Percentiles rank a stretch among this genome's conserved stretches.
phyloP scores from a whole-genome alignment of 1,140 invertebrate genomes.

The Drosophila ohnishii region DNA sequence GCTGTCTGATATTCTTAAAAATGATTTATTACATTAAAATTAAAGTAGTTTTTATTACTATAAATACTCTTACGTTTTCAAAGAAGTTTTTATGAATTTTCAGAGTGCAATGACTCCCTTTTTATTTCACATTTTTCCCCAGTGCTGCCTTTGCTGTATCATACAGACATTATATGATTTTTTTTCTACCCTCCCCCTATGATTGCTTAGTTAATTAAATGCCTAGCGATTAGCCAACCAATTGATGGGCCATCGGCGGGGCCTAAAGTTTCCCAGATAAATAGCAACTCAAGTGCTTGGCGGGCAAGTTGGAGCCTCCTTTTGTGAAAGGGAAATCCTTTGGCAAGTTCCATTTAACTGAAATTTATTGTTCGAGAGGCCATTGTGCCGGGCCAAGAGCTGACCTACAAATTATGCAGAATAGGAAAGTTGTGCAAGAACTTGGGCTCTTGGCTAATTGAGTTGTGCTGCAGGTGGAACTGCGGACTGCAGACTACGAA shows the following conservation, averaged over 20 bases:
- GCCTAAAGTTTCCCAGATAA: conserved; percentile 17
- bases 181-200: not conserved
- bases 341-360: conserved; percentile 61
- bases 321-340: conserved; percentile 26
- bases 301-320: not conserved
- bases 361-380: conserved; percentile 60
- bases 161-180: not conserved
- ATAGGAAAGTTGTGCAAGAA: conserved; percentile 55
- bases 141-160: not conserved
- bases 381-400: conserved; percentile 17
- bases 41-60: no score
- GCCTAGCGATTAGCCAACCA: conserved; percentile 23
- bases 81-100: not conserved
- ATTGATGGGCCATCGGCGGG: conserved; percentile 19
- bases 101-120: accelerated
- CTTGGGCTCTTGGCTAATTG: conserved; percentile 58
- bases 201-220: conserved; percentile 22
- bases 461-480: conserved; percentile 61
- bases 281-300: conserved; percentile 1
- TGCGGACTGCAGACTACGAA: conserved; percentile 13
- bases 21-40: not conserved
- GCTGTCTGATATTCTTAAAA: no score
- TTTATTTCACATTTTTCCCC: not conserved
- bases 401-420: conserved; percentile 76
- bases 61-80: no score